These are phyloP conservation scores for Anoplolepis gracilipes DNA, from an alignment of 1,140 invertebrate species.

Conservation along the genomic window DNA sequence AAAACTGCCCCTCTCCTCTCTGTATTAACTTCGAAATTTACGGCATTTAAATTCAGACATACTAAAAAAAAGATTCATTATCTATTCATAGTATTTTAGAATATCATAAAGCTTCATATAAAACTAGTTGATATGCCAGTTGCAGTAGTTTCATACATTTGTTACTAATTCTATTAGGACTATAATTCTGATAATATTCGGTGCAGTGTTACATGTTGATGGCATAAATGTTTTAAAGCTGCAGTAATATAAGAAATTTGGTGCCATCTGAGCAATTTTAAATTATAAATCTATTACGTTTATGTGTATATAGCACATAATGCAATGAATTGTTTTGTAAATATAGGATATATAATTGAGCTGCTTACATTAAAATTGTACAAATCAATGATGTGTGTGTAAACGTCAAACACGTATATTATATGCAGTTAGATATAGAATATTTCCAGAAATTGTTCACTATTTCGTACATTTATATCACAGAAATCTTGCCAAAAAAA, in stretches of 20 bases:
- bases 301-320: conserved; percentile 59
- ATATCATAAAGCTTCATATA: conserved; percentile 51
- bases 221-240: conserved; percentile 40
- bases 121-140: conserved; percentile 36
- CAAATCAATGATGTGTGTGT: conserved; percentile 53
- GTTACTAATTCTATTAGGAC: conserved; percentile 43
- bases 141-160: conserved; percentile 46
- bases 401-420: conserved; percentile 63
- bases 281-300: conserved; percentile 53
- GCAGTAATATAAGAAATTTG: conserved; percentile 9
- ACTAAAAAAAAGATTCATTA: conserved; percentile 41
- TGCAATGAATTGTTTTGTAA: conserved; percentile 72
- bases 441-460: conserved; percentile 76
- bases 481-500: conserved; percentile 80
- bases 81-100: conserved; percentile 44
- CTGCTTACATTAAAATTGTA: conserved; percentile 63
- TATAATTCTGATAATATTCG: conserved; percentile 19
- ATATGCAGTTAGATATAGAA: conserved; percentile 64
- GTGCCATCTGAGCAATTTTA: conserved; percentile 31
- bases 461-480: conserved; percentile 83
- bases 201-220: conserved; percentile 32
- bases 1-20: conserved; percentile 25
- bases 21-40: conserved; percentile 49
- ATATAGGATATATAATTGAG: conserved; percentile 67
- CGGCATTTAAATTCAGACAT: conserved; percentile 52